These are phyloP conservation scores for Corythucha ciliata DNA, from an alignment of 2,888 invertebrate species.

Conservation along the genomic window DNA sequence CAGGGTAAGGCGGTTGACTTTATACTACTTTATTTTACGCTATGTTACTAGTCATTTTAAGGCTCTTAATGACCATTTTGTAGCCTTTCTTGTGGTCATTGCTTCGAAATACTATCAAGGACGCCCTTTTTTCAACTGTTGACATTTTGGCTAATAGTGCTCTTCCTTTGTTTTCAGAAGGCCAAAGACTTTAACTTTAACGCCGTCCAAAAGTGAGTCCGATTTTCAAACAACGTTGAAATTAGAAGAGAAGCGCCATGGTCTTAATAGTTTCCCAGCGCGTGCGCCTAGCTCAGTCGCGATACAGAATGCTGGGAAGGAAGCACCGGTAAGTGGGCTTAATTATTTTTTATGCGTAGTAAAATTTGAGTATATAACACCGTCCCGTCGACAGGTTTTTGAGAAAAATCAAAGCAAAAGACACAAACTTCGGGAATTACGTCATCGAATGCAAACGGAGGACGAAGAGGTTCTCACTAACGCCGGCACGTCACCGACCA, in stretches of 20 bases:
- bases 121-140: background rate
- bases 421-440: slow-evolving; percentile 69
- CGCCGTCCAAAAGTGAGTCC: slow-evolving; percentile 33
- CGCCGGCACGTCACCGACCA: slow-evolving; percentile 53
- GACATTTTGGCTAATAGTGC: background rate
- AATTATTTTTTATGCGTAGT: background rate
- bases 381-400: slow-evolving; percentile 22
- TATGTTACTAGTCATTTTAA: too few relatives aligned
- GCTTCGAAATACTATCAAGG: background rate
- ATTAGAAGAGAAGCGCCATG: slow-evolving; percentile 29
- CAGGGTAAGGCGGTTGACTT: background rate
- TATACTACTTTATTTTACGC: too few relatives aligned
- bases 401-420: slow-evolving; percentile 45
- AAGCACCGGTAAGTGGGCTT: slow-evolving; percentile 24
- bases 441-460: slow-evolving; percentile 77
- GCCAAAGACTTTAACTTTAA: slow-evolving; percentile 24
- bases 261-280: slow-evolving; percentile 17
- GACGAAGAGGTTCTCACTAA: slow-evolving; percentile 61
- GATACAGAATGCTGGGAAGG: slow-evolving; percentile 24
- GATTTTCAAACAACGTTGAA: slow-evolving; percentile 31
- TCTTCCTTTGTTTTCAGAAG: slow-evolving; percentile 22
- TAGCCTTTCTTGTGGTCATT: background rate
- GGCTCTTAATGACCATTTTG: too few relatives aligned
- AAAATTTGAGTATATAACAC: background rate
- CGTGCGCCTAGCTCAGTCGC: slow-evolving; percentile 27